Conservation (phyloP, 1,140 invertebrate species). For the Macrocentrus cingulum region DNA sequence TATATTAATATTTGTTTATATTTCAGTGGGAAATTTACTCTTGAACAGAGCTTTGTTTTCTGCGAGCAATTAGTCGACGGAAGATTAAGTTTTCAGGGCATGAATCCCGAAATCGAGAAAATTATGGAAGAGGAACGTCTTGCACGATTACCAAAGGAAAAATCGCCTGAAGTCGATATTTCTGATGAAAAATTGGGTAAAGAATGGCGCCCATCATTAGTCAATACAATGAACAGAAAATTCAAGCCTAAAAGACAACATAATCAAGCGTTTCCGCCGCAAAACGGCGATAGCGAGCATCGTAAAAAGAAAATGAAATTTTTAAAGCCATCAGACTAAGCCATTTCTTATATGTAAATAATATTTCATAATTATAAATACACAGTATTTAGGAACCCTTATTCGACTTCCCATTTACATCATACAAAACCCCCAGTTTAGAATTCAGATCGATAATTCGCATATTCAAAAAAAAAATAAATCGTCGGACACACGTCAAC, state of each 20-base stretch:
- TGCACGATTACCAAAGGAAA: constrained; percentile 46
- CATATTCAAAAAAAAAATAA: not conserved
- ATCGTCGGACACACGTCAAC: not conserved
- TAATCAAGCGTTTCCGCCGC: constrained; percentile 30
- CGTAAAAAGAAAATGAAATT: constrained; percentile 46
- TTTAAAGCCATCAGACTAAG: constrained; percentile 44
- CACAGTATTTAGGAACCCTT: too few species aligned
- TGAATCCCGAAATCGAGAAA: constrained; percentile 85
- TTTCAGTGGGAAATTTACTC: constrained; percentile 68
- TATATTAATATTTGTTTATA: constrained; percentile 29
- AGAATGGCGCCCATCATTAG: constrained; percentile 47
- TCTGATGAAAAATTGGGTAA: constrained; percentile 72
- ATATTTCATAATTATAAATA: too few species aligned
- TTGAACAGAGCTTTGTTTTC: constrained; percentile 74
- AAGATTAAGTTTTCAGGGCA: constrained; percentile 81
- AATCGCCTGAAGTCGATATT: constrained; percentile 65
- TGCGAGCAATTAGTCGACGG: constrained; percentile 79
- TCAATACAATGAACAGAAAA: constrained; percentile 55
- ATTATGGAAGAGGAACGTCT: constrained; percentile 64
- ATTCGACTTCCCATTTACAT: too few species aligned
- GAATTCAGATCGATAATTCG: not conserved
- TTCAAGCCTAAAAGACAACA: constrained; percentile 41
- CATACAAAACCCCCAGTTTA: not conserved
- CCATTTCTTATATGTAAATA: too few species aligned
- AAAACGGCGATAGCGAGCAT: constrained; percentile 31